Evolutionary conservation across 2,888 invertebrate genomes (phyloP).

Genomic region (Mantis religiosa): DNA sequence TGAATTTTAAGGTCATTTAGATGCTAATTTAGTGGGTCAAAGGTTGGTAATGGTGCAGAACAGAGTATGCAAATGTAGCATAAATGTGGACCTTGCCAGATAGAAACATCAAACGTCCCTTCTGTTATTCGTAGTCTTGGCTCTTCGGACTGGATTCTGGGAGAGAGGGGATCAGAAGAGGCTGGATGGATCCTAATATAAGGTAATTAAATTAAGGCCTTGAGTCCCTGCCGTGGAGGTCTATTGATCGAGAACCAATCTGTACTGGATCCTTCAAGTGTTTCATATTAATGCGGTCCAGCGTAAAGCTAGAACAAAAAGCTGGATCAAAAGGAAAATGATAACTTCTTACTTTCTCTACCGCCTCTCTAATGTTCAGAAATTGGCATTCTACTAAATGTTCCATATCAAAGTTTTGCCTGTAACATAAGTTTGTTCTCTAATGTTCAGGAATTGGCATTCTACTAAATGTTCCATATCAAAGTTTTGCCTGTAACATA

Average conservation of each 20-base stretch:
- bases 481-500: no score
- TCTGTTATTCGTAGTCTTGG: not conserved
- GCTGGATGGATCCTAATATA: not conserved
- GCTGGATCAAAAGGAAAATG: no score
- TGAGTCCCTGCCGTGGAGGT: not conserved
- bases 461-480: no score
- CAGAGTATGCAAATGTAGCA: not conserved
- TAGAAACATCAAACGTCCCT: not conserved
- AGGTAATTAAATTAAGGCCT: not conserved
- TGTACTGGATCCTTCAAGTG: not conserved
- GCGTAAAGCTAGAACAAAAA: no score
- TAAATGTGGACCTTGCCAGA: not conserved
- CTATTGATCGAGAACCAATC: not conserved
- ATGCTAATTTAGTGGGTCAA: not conserved
- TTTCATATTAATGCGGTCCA: not conserved
- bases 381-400: no score
- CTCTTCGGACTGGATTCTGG: not conserved
- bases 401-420: no score
- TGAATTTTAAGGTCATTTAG: not conserved
- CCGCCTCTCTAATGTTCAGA: no score
- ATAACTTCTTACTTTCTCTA: no score
- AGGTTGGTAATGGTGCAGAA: not conserved
- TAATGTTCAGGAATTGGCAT: no score
- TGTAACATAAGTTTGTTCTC: no score
- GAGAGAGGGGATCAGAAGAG: no score